phyloP scores from a whole-genome alignment of 2,888 invertebrate species.

The Drosophila rellima region DNA sequence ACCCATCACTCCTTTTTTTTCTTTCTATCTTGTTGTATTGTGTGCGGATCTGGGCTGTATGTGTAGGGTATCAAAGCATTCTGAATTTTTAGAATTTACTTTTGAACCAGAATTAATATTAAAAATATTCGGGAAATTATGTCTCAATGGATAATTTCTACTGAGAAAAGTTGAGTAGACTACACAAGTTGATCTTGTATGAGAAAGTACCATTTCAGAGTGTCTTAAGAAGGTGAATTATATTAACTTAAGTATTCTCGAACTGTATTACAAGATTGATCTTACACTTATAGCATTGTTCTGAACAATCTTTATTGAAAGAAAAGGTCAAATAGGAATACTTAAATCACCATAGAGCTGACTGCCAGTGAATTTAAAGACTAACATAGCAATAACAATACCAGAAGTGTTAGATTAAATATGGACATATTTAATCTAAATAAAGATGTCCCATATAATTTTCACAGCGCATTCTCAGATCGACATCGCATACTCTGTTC shows the following conservation, averaged over 20 bases:
- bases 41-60: conserved; percentile 8
- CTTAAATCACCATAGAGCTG: too few species aligned
- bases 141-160: neutral
- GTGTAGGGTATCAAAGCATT: conserved; percentile 41
- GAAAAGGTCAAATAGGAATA: too few species aligned
- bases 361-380: too few species aligned
- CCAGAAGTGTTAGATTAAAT: too few species aligned
- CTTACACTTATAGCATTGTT: too few species aligned
- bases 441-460: neutral
- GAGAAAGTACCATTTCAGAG: too few species aligned
- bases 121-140: neutral
- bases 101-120: neutral
- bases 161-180: neutral
- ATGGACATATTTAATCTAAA: too few species aligned
- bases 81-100: neutral
- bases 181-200: neutral
- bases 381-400: too few species aligned
- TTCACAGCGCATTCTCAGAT: conserved; percentile 16
- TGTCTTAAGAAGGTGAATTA: too few species aligned
- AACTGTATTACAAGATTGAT: too few species aligned
- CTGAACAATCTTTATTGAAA: too few species aligned
- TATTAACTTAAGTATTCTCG: too few species aligned
- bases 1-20: conserved; percentile 19
- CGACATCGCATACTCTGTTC: conserved; percentile 3
- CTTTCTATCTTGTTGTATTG: conserved; percentile 45